These are phyloP conservation scores for Myocastor coypus DNA, from an alignment of 2,113 vertebrate genomes.

Conservation along the genomic window DNA sequence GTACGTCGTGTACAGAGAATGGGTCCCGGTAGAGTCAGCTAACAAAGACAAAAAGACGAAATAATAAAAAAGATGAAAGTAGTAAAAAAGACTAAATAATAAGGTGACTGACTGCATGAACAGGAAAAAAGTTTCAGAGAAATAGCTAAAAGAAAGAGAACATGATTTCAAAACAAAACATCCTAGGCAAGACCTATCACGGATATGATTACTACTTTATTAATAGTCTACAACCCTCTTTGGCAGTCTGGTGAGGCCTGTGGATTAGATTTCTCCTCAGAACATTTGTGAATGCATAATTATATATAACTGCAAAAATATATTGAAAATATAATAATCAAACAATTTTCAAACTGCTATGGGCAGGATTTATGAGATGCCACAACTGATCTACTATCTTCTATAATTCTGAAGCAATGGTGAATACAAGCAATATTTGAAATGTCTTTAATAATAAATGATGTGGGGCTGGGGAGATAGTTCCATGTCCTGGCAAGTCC, in stretches of 20 bases:
- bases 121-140: background rate
- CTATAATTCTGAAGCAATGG: background rate
- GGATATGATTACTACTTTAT: background rate
- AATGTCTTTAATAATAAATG: background rate
- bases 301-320: background rate
- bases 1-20: constrained; percentile 96
- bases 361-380: background rate
- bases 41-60: too few relatives aligned
- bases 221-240: background rate
- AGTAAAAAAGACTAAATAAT: background rate
- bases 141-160: background rate
- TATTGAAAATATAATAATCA: background rate
- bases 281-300: background rate
- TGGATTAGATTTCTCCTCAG: background rate
- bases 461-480: too few relatives aligned
- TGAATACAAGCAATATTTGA: background rate
- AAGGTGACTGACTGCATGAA: background rate
- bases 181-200: background rate
- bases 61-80: too few relatives aligned
- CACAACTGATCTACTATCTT: background rate
- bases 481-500: too few relatives aligned
- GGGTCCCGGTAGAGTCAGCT: constrained; percentile 98
- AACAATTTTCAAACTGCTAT: constrained; percentile 14
- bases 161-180: constrained; percentile 20
- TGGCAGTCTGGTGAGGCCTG: background rate